Conservation (phyloP, 2,797 vertebrate genomes). For the Amphiprion clarkii region DNA sequence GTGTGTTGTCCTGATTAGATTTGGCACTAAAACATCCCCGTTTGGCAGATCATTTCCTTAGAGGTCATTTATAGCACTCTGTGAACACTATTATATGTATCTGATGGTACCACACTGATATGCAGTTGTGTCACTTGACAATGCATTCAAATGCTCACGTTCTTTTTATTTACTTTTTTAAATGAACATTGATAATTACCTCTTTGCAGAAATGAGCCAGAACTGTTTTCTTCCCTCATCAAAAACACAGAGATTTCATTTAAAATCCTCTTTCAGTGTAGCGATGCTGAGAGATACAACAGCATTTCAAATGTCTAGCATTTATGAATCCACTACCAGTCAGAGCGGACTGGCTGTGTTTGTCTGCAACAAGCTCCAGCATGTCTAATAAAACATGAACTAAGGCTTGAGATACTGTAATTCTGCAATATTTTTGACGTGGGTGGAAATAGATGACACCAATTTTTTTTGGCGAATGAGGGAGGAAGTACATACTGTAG, state of each 20-base stretch:
- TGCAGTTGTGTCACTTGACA: neutral
- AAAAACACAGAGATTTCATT: conserved; percentile 22
- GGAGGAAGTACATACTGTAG: conserved; percentile 14
- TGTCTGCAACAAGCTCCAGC: conserved; percentile 49
- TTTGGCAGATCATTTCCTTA: conserved; percentile 64
- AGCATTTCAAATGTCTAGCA: conserved; percentile 51
- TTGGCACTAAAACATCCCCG: conserved; percentile 66
- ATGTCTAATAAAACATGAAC: conserved; percentile 53
- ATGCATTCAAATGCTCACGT: neutral
- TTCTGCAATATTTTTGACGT: conserved; percentile 47
- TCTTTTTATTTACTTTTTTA: conserved; percentile 23
- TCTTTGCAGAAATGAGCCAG: conserved; percentile 38
- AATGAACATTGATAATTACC: conserved; percentile 41
- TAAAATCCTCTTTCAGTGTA: conserved; percentile 30
- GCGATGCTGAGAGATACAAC: conserved; percentile 37
- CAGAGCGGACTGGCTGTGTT: conserved; percentile 18
- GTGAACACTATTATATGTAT: conserved; percentile 54
- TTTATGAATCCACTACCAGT: conserved; percentile 56
- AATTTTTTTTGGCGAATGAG: neutral
- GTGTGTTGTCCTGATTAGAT: conserved; percentile 60
- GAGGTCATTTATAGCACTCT: conserved; percentile 61
- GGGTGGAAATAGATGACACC: conserved; percentile 52
- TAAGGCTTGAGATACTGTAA: conserved; percentile 38
- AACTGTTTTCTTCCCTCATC: conserved; percentile 4
- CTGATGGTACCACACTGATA: conserved; percentile 40